Evolutionary conservation across 2,797 vertebrate genomes (phyloP), one percentile per base, ranked within the genome.

Genomic region (Chelmon rostratus): DNA sequence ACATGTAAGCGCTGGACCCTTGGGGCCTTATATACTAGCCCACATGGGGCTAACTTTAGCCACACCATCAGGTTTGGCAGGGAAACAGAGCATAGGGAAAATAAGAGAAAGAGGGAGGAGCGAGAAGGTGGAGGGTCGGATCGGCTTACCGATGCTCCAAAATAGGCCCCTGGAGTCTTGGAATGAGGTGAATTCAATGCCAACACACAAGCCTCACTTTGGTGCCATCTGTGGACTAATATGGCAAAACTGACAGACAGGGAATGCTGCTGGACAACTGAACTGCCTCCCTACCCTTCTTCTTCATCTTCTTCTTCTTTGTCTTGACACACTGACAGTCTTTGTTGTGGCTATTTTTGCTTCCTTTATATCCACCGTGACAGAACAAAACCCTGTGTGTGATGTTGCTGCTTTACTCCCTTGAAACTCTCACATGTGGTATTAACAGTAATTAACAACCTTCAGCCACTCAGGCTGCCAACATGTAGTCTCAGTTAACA

Each of bases 21-120:
- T 83, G 91, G 91, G 94, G 85, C 69, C 92, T 98, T 98, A 96
- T 97, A 98, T 98, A 98, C 94, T 73, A 87, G 89, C 85, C 76
- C 82, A 73, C 53, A 38, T 59, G 78, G 84, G 89, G 90, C 96
- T 98, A 98, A 97, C 96, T 97, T 95, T 98, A 98, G 97, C 93
- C 90, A 66, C 93, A 83, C 81, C 93, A 91, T 96, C 95, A 96
- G 94, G 94, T 96, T 96, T 96, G 96, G 96, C 94, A 94, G 96
- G 89, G 87, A 95, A 95, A 92, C 74, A 87, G 90, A 92, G 87
- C 88, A 63, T 84, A 81, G 75, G 86, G 88, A 91, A 91, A 92
- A 92, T 89, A 94, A 93, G 83, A 93, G 83, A 94, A 92, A 90
- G 82, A 89, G 90, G 94, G 93, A 86, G 94, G 92, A 91, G 93